phyloP scores from a whole-genome alignment of 1,140 invertebrate genomes.

The Lordiphosa clarofinis region DNA sequence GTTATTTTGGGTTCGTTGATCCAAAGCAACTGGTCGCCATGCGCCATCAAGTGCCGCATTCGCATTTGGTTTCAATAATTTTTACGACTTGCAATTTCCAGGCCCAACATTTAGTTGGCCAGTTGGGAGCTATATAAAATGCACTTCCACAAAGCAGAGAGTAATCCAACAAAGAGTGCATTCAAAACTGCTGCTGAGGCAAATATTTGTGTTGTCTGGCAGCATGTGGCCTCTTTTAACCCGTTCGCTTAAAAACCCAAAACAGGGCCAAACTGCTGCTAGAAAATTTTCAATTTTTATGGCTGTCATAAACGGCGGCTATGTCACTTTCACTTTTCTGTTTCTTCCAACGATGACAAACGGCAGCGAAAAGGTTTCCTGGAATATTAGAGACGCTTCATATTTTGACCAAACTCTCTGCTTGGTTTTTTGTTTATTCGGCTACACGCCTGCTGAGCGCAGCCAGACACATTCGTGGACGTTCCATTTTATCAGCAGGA shows the following conservation, averaged over 20 bases:
- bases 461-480: conserved; percentile 21
- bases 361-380: conserved; percentile 23
- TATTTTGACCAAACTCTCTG: conserved; percentile 45
- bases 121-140: conserved; percentile 26
- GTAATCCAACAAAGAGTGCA: conserved; percentile 37
- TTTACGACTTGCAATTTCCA: conserved; percentile 41
- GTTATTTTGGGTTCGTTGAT: conserved; percentile 50
- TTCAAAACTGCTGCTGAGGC: conserved; percentile 26
- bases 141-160: conserved; percentile 23
- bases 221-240: conserved; percentile 58
- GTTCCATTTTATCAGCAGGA: conserved; percentile 65
- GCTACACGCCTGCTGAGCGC: conserved; percentile 33
- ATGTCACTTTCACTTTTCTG: conserved; percentile 62
- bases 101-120: conserved; percentile 9
- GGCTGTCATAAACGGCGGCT: conserved; percentile 61
- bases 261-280: conserved; percentile 25
- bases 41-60: conserved; percentile 20
- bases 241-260: conserved; percentile 40
- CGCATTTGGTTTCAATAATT: conserved; percentile 54
- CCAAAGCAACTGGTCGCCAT: conserved; percentile 39
- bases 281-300: conserved; percentile 72
- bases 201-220: conserved; percentile 65
- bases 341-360: too few relatives aligned
- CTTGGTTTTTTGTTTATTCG: conserved; percentile 11
- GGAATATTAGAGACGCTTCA: conserved; percentile 65